Conservation (phyloP, 2,888 invertebrate species). For the Aspidapion aeneum region DNA sequence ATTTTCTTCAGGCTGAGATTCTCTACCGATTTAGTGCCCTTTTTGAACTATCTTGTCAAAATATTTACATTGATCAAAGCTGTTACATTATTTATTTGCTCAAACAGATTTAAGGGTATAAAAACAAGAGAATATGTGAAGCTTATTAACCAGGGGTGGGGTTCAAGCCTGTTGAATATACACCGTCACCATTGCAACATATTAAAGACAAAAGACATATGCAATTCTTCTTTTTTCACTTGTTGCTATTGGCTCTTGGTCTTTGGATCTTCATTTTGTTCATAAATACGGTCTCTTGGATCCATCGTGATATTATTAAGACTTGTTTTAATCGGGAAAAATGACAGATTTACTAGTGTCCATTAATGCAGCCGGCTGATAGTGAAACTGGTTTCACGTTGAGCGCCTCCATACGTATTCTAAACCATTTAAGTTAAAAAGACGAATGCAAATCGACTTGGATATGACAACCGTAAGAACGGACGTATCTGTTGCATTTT, state of each 20-base stretch:
- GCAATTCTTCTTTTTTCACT: too few relatives aligned
- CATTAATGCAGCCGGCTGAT: constrained; percentile 38
- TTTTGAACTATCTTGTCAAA: too few relatives aligned
- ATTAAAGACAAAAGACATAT: too few relatives aligned
- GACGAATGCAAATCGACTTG: constrained; percentile 1
- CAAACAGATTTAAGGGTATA: too few relatives aligned
- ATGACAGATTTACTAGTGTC: constrained; percentile 42
- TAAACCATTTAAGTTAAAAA: constrained; percentile 1
- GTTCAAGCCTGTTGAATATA: too few relatives aligned
- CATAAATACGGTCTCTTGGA: not conserved
- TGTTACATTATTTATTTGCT: too few relatives aligned
- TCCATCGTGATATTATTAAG: not conserved
- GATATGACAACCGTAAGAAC: constrained; percentile 1
- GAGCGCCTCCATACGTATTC: constrained; percentile 28
- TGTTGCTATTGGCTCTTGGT: not conserved
- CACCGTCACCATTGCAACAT: too few relatives aligned
- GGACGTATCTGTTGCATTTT: not conserved
- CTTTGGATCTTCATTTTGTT: not conserved
- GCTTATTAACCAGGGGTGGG: too few relatives aligned
- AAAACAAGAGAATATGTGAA: too few relatives aligned
- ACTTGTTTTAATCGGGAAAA: constrained; percentile 30
- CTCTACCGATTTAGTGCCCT: too few relatives aligned
- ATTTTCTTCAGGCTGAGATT: too few relatives aligned
- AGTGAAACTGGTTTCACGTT: constrained; percentile 37
- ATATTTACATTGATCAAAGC: too few relatives aligned